Evolutionary conservation across 2,888 invertebrate genomes (phyloP), one percentile per base, ranked within the genome.

Genomic region (Abrostola tripartita): DNA sequence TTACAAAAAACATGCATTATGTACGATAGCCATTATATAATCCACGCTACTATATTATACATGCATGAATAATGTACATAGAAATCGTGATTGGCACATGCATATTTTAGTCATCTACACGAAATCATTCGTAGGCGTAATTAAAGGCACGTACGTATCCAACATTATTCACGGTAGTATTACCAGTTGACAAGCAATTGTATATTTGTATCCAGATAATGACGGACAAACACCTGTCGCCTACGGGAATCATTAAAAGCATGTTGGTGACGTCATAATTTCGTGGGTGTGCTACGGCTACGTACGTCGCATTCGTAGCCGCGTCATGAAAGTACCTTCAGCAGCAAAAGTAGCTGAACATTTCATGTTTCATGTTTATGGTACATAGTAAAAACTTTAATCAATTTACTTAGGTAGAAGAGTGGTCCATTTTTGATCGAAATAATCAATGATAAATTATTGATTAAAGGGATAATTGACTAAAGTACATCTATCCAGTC

Each of bases 211-310:
- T 24, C 38, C 36, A 52, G 68, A 56, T 68, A 69, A 74, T 56
- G 41, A 52, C 36, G 42, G 44, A 8, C 42, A 35, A 7, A 40
- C 52, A 49, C 37, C 12, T 40, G 12, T 53, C 50, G 59, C 60
- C 64, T 60, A 57, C 65, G 56, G 35, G 35, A 49, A 42, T 57
- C 42, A 58, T 68, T 62, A 59, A 55, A 52, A n/a, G 44, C 42
- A 49, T 71, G 52, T 59, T 12, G 5, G 12, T 69, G 65, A 71
- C 70, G 74, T 74, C 70, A 74, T 41, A 42, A 51, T 53, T 47
- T 54, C 7, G 38, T 53, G 64, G 50, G 59, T 64, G 53, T 60
- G 56, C 58, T 66, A 42, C 53, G 10, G 4, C 24, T 47, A 61
- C 57, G 57, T 52, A 11, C 24, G 44, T 24, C 12, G 12, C 4